Evolutionary conservation across 2,113 vertebrate species (phyloP).

Genomic region (Pongo abelii): DNA sequence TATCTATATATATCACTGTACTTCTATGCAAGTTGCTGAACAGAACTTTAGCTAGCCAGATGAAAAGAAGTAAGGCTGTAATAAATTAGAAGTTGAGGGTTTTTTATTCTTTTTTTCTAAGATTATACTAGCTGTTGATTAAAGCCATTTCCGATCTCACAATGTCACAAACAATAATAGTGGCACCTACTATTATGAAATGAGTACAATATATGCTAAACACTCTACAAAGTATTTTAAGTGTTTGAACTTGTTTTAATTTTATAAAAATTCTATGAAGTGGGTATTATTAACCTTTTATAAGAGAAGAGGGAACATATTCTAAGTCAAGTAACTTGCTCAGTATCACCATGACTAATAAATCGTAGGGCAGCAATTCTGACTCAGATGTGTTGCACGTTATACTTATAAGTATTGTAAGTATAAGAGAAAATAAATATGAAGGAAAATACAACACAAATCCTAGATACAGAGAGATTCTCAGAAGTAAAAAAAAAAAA

Average conservation of each 20-base stretch:
- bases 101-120: background rate
- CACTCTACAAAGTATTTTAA: background rate
- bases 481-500: background rate
- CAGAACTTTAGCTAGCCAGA: background rate
- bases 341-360: background rate
- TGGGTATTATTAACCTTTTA: background rate
- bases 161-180: background rate
- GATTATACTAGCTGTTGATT: background rate
- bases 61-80: background rate
- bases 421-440: background rate
- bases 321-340: background rate
- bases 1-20: background rate
- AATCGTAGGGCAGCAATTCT: background rate
- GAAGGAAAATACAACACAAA: background rate
- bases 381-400: background rate
- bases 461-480: background rate
- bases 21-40: background rate
- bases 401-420: background rate
- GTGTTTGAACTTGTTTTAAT: background rate
- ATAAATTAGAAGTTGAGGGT: background rate
- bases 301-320: background rate
- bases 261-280: background rate
- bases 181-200: background rate
- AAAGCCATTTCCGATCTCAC: background rate
- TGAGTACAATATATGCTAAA: background rate